These are phyloP conservation scores for Staurois parvus DNA, from an alignment of 2,797 vertebrate genomes.

Conservation along the genomic window DNA sequence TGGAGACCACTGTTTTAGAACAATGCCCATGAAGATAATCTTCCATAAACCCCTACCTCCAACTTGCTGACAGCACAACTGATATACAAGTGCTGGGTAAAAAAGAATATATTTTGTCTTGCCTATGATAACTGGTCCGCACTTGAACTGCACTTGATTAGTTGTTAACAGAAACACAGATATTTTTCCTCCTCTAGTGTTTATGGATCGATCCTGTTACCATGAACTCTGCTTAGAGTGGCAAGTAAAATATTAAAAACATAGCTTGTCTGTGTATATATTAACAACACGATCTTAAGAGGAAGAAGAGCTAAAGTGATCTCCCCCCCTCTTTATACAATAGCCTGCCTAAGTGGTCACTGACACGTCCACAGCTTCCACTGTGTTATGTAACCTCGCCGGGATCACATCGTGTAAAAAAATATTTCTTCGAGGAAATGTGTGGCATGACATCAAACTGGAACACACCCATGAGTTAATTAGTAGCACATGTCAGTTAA, in stretches of 20 bases:
- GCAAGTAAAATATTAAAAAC: background rate
- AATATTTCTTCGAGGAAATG: conserved; percentile 3
- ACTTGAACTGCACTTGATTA: background rate
- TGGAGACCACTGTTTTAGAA: too few species aligned
- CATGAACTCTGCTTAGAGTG: too few species aligned
- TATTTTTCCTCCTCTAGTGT: background rate
- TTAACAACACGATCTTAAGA: conserved; percentile 21
- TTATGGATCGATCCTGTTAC: background rate
- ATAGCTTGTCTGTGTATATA: background rate
- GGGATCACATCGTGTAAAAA: background rate
- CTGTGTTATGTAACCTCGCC: background rate
- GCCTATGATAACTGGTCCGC: background rate
- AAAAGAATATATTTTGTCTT: too few species aligned
- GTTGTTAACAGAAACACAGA: background rate
- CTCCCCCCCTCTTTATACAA: background rate
- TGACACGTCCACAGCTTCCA: background rate
- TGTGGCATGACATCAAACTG: background rate
- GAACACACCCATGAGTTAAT: conserved; percentile 6
- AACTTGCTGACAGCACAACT: background rate
- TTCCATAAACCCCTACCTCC: too few species aligned
- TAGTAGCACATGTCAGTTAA: conserved; percentile 29
- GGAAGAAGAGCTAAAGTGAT: conserved; percentile 2
- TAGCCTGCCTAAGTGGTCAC: conserved; percentile 15
- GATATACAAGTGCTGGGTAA: background rate
- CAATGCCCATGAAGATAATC: too few species aligned